Evolutionary conservation across 2,113 vertebrate species (phyloP).

Genomic region (Protomyctophum bolini): DNA sequence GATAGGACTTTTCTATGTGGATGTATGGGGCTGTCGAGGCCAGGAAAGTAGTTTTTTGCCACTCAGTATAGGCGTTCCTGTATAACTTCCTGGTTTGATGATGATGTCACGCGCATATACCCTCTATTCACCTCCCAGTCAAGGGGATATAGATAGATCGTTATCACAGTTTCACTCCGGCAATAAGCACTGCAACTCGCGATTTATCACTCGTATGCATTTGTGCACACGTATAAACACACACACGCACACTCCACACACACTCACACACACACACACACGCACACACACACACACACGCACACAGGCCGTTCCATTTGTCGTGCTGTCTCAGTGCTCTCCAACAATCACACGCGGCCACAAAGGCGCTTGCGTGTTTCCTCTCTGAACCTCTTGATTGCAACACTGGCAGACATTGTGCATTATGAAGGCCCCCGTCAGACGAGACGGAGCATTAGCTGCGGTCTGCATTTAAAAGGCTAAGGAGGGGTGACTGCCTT

Average conservation of each 20-base stretch:
- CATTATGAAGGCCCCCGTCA: background rate
- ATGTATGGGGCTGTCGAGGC: no score
- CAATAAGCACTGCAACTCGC: background rate
- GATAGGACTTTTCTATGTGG: no score
- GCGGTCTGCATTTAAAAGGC: no score
- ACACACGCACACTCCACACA: background rate
- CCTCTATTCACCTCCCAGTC: slow-evolving; percentile 30
- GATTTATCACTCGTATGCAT: background rate
- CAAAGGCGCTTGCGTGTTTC: background rate
- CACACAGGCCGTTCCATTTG: slow-evolving; percentile 14
- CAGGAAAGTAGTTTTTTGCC: no score
- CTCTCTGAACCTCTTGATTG: slow-evolving; percentile 36
- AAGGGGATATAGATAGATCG: slow-evolving; percentile 15
- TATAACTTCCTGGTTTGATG: no score
- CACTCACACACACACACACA: slow-evolving; percentile 13
- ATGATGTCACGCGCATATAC: no score
- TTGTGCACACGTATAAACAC: no score
- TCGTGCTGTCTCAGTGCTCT: slow-evolving; percentile 9
- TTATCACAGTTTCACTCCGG: slow-evolving; percentile 27
- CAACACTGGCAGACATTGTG: slow-evolving; percentile 34
- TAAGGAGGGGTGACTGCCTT: no score
- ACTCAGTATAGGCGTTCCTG: no score
- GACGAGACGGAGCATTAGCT: no score
- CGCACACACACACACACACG: background rate
- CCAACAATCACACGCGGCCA: slow-evolving; percentile 41